Conservation (phyloP, 2,797 vertebrate species). For the Aldrovandia affinis region DNA sequence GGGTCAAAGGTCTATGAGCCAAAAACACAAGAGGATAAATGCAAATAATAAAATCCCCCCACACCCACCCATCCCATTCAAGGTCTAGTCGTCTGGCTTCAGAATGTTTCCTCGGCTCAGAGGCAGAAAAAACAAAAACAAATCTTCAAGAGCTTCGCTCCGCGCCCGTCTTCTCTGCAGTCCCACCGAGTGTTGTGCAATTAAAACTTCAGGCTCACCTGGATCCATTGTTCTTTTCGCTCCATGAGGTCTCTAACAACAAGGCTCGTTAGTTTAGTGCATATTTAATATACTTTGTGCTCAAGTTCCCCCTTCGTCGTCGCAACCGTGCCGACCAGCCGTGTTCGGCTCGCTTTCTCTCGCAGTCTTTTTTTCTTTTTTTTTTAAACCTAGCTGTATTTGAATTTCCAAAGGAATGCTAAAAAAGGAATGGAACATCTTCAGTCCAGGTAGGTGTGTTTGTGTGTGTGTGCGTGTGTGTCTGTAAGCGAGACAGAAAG, state of each 20-base stretch:
- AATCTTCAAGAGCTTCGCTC: neutral
- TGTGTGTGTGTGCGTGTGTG: conserved; percentile 17
- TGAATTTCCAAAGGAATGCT: conserved; percentile 45
- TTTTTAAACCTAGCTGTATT: conserved; percentile 15
- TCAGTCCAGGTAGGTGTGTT: conserved; percentile 26
- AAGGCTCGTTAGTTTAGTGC: conserved; percentile 29
- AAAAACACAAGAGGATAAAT: neutral
- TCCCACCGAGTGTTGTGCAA: neutral
- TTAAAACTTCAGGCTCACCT: conserved; percentile 17
- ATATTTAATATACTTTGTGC: conserved; percentile 35
- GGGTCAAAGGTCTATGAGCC: neutral
- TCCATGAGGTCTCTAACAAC: neutral
- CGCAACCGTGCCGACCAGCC: conserved; percentile 25
- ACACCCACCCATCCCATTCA: neutral
- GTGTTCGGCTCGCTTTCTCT: conserved; percentile 1
- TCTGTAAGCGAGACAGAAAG: neutral
- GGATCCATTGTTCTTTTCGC: neutral
- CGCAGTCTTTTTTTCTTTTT: neutral
- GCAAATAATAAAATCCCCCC: neutral
- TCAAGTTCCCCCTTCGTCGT: conserved; percentile 28
- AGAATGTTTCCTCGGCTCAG: neutral
- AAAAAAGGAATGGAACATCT: conserved; percentile 37
- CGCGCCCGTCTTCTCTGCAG: neutral
- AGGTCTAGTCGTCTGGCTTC: neutral
- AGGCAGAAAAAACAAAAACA: neutral